phyloP scores from a whole-genome alignment of 2,888 invertebrate species.

The Eupithecia vulgata region DNA sequence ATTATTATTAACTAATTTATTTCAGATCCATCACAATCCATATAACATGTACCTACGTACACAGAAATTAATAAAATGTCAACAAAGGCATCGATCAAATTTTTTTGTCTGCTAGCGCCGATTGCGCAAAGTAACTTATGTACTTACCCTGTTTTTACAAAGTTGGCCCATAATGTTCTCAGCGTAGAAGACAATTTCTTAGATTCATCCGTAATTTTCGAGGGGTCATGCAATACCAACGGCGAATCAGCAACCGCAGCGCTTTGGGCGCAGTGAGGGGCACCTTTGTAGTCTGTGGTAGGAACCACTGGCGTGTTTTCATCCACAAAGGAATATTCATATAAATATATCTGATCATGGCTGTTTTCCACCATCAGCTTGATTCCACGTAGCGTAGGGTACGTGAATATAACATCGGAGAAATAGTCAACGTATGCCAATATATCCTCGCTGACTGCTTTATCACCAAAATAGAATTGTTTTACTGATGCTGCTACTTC shows the following conservation, averaged over 20 bases:
- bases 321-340: slow-evolving; percentile 55
- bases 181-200: slow-evolving; percentile 44
- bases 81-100: neutral
- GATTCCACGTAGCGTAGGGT: slow-evolving; percentile 46
- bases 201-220: slow-evolving; percentile 43
- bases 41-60: too few relatives aligned
- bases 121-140: slow-evolving; percentile 29
- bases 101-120: neutral
- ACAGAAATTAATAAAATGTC: too few relatives aligned
- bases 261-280: slow-evolving; percentile 52
- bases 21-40: too few relatives aligned
- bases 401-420: slow-evolving; percentile 52
- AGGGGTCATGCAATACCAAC: neutral
- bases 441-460: slow-evolving; percentile 46
- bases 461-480: slow-evolving; percentile 54
- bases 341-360: slow-evolving; percentile 52
- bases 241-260: slow-evolving; percentile 47
- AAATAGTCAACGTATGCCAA: slow-evolving; percentile 55
- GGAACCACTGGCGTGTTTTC: slow-evolving; percentile 42
- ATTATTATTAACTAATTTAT: too few relatives aligned
- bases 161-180: slow-evolving; percentile 57
- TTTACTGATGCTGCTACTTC: slow-evolving; percentile 51
- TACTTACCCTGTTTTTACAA: slow-evolving; percentile 59
- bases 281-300: slow-evolving; percentile 49
- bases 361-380: slow-evolving; percentile 49